These are phyloP conservation scores for Erythrocercus mccallii DNA, from an alignment of 2,113 vertebrate species.

Conservation along the genomic window DNA sequence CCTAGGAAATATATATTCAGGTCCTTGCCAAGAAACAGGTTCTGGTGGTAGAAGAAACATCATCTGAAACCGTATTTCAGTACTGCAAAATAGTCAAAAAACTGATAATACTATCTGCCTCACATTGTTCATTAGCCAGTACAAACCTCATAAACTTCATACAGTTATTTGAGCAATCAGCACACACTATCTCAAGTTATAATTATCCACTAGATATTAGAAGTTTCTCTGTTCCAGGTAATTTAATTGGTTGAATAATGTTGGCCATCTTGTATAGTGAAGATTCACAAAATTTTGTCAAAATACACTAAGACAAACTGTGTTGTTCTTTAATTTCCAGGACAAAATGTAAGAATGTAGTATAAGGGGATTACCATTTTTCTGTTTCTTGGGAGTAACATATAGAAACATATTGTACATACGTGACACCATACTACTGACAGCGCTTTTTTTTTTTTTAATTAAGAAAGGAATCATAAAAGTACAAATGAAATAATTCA, in stretches of 20 bases:
- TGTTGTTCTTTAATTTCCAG: neutral
- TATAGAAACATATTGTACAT: neutral
- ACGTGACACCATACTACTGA: neutral
- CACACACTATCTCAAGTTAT: neutral
- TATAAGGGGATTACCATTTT: neutral
- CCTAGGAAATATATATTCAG: neutral
- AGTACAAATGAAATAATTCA: neutral
- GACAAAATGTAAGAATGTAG: neutral
- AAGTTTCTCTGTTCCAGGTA: neutral
- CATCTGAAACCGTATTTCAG: neutral
- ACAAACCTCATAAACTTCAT: neutral
- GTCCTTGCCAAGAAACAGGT: neutral
- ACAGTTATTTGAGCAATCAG: neutral
- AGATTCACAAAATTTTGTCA: neutral
- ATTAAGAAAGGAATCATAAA: neutral
- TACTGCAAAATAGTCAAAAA: neutral
- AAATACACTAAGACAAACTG: neutral
- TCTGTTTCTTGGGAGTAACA: neutral
- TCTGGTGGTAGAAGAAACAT: neutral
- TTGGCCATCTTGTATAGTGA: neutral
- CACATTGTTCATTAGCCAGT: neutral
- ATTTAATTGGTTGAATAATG: neutral
- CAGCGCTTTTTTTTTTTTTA: neutral
- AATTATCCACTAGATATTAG: neutral
- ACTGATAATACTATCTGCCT: neutral